Conservation (phyloP, 2,113 vertebrate genomes). For the Ursus arctos region DNA sequence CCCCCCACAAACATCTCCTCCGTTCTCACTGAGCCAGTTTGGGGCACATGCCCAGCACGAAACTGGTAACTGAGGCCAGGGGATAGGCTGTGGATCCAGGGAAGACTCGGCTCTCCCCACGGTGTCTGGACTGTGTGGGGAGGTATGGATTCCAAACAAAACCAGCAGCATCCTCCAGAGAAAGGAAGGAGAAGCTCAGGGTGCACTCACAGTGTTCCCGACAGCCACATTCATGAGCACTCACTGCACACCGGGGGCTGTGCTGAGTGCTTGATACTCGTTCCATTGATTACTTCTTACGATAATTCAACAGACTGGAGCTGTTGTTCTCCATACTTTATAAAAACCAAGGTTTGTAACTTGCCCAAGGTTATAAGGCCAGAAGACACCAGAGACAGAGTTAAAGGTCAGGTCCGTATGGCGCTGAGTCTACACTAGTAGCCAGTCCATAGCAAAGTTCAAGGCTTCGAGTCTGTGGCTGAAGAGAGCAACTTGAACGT, state of each 20-base stretch:
- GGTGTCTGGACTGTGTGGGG: background rate
- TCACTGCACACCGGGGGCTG: rapidly evolving
- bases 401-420: background rate
- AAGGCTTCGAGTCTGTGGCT: background rate
- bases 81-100: too few relatives aligned
- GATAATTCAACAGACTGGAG: rapidly evolving
- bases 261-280: too few relatives aligned
- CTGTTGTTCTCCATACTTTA: background rate
- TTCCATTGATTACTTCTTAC: background rate
- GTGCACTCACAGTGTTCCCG: rapidly evolving
- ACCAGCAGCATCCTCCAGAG: background rate
- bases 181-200: background rate
- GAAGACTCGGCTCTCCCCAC: background rate
- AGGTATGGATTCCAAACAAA: background rate
- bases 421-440: background rate
- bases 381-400: background rate
- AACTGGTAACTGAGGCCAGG: background rate
- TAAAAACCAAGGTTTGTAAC: background rate
- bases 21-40: background rate
- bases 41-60: background rate
- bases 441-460: background rate
- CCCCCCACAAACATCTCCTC: background rate
- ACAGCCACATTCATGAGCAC: background rate
- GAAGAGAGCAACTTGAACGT: background rate
- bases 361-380: background rate